A percentile compares a stretch with the other conserved stretches of the same genome.
These are phyloP conservation scores for Sebastes hubbsi DNA, from an alignment of 2,797 vertebrate genomes.

Conservation along the genomic window DNA sequence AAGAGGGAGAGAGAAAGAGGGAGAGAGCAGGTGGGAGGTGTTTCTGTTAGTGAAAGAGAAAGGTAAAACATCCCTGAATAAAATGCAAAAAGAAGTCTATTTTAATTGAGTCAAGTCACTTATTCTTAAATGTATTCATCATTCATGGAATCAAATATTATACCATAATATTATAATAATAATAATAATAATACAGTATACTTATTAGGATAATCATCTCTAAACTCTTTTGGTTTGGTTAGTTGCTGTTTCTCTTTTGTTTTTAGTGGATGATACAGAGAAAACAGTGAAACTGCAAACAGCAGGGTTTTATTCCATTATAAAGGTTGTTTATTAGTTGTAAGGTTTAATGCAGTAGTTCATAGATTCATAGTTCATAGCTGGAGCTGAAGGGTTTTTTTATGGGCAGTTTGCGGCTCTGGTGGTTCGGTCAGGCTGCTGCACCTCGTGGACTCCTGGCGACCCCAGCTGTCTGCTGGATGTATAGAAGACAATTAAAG, in stretches of 20 bases:
- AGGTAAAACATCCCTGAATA: background rate
- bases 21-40: conserved; percentile 58
- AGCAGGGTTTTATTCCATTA: background rate
- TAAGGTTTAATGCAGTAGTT: fast-evolving
- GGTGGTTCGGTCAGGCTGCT: conserved; percentile 10
- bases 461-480: conserved; percentile 78
- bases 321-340: fast-evolving
- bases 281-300: background rate
- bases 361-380: too few species aligned
- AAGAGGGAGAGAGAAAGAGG: conserved; percentile 1
- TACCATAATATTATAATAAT: too few species aligned
- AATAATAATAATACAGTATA: too few species aligned
- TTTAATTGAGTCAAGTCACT: background rate
- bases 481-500: conserved; percentile 38
- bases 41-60: background rate
- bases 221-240: background rate
- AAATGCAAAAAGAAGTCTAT: background rate
- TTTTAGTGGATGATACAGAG: background rate
- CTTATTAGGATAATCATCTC: too few species aligned
- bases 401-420: background rate
- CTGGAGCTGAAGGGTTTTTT: background rate
- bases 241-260: background rate
- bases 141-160: background rate
- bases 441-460: conserved; percentile 69
- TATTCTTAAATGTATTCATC: background rate